phyloP scores from a whole-genome alignment of 2,888 invertebrate species.

The Deilephila elpenor region DNA sequence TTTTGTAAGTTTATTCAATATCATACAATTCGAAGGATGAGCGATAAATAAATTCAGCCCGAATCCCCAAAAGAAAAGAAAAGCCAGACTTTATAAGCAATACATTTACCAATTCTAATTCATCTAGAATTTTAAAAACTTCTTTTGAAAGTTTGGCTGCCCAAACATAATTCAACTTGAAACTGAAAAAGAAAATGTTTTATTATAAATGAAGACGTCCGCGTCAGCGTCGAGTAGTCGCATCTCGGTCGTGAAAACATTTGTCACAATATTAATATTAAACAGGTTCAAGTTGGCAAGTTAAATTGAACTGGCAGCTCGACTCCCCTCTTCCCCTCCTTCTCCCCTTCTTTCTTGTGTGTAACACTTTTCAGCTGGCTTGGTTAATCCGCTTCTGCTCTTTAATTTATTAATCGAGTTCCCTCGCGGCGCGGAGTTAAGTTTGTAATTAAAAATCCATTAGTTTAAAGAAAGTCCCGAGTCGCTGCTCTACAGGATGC shows the following conservation, averaged over 20 bases:
- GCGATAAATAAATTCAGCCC: too few species aligned
- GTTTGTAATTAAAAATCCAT: slow-evolving; percentile 22
- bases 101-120: too few species aligned
- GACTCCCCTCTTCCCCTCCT: not conserved
- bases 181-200: too few species aligned
- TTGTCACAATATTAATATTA: not conserved
- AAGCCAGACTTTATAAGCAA: too few species aligned
- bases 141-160: too few species aligned
- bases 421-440: not conserved
- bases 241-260: not conserved
- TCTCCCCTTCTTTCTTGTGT: not conserved
- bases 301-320: not conserved
- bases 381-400: not conserved
- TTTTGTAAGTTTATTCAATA: too few species aligned
- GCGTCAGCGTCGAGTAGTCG: not conserved
- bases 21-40: too few species aligned
- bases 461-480: not conserved
- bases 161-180: too few species aligned
- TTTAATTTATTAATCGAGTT: slow-evolving; percentile 21
- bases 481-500: not conserved
- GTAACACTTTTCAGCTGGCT: not conserved
- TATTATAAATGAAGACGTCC: too few species aligned
- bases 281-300: not conserved
- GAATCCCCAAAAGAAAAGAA: too few species aligned
- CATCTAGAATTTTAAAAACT: too few species aligned